A percentile compares a stretch with the other conserved stretches of the same genome.
phyloP scores from a whole-genome alignment of 2,888 invertebrate species.

The Caenorhabditis sulstoni region DNA sequence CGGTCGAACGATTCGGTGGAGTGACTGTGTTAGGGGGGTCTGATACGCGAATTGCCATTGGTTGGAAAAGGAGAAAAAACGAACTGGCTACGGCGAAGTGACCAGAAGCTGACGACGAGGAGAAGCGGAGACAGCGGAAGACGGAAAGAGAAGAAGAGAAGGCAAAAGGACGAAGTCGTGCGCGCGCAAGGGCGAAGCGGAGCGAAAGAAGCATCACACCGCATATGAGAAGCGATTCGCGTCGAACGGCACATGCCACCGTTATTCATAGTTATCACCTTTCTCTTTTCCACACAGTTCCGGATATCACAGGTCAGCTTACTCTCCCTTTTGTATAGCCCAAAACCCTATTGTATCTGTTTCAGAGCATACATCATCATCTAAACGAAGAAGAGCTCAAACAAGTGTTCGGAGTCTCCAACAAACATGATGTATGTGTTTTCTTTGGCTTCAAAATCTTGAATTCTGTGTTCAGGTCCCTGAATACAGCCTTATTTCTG shows the following conservation, averaged over 20 bases:
- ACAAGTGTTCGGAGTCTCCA: constrained; percentile 77
- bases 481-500: constrained; percentile 60
- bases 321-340: constrained; percentile 1
- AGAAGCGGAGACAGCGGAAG: constrained; percentile 7
- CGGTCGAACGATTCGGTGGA: constrained; percentile 38
- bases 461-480: constrained; percentile 59
- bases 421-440: constrained; percentile 63
- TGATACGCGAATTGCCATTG: constrained; percentile 49
- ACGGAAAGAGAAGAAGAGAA: constrained; percentile 19
- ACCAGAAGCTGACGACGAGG: constrained; percentile 40
- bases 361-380: constrained; percentile 75
- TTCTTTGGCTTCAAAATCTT: neutral
- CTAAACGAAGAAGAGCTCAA: constrained; percentile 74
- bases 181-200: constrained; percentile 28
- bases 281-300: constrained; percentile 49
- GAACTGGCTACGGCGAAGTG: constrained; percentile 60
- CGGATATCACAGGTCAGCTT: constrained; percentile 54
- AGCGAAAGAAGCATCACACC: constrained; percentile 49
- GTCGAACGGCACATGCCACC: constrained; percentile 64
- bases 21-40: constrained; percentile 10
- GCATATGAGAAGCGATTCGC: constrained; percentile 62
- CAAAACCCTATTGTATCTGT: constrained; percentile 12
- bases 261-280: constrained; percentile 55
- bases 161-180: constrained; percentile 41
- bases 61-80: constrained; percentile 51